These are phyloP conservation scores for Climacteris rufus DNA, from an alignment of 2,113 vertebrate genomes.

Conservation along the genomic window DNA sequence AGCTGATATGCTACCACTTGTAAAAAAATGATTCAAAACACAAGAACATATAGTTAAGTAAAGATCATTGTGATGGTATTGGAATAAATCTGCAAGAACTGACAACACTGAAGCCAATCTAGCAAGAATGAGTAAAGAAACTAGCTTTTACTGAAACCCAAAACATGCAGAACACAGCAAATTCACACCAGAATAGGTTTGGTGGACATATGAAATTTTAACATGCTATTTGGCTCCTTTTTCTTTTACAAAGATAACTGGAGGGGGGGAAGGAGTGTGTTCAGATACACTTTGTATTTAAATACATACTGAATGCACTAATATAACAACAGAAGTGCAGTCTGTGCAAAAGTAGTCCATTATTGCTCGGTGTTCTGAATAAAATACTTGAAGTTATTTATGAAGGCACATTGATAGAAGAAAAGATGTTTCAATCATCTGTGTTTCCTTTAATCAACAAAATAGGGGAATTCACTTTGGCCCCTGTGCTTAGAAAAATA, in stretches of 20 bases:
- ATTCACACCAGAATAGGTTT: slow-evolving; percentile 41
- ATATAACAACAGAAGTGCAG: background rate
- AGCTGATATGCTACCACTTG: slow-evolving; percentile 73
- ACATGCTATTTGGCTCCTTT: slow-evolving; percentile 73
- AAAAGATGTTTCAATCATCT: background rate
- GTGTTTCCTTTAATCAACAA: slow-evolving; percentile 36
- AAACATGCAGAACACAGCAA: slow-evolving; percentile 33
- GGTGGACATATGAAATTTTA: slow-evolving; percentile 39
- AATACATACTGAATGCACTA: background rate
- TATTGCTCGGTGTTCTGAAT: background rate
- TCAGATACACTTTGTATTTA: slow-evolving; percentile 10
- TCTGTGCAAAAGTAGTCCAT: slow-evolving; percentile 43
- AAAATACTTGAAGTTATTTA: slow-evolving; percentile 20
- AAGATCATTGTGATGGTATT: slow-evolving; percentile 52
- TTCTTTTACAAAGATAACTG: slow-evolving; percentile 11
- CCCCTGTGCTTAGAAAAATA: slow-evolving; percentile 68
- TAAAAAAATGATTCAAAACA: slow-evolving; percentile 74
- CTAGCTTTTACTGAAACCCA: slow-evolving; percentile 57
- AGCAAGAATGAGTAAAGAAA: slow-evolving; percentile 42
- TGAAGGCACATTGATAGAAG: slow-evolving; percentile 67
- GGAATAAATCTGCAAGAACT: slow-evolving; percentile 59
- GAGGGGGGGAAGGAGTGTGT: background rate
- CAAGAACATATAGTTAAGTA: slow-evolving; percentile 51
- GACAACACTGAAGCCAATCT: slow-evolving; percentile 44
- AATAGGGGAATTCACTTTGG: slow-evolving; percentile 71